phyloP scores from a whole-genome alignment of 2,888 invertebrate species.

The Eudemis profundana region DNA sequence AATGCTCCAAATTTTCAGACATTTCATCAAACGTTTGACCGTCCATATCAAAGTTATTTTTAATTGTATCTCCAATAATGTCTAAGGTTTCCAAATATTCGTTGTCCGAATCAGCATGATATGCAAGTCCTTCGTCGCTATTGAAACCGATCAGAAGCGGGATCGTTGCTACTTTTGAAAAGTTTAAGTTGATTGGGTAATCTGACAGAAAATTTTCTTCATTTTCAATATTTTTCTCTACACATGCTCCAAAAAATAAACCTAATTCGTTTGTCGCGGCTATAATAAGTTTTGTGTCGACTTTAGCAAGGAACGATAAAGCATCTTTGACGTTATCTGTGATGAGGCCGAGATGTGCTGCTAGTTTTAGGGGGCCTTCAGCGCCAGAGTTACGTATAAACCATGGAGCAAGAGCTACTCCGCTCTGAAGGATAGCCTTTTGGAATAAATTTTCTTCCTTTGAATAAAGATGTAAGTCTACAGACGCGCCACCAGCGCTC shows the following conservation, averaged over 20 bases:
- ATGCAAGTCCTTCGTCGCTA: slow-evolving; percentile 18
- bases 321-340: slow-evolving; percentile 17
- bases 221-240: slow-evolving; percentile 6
- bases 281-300: slow-evolving; percentile 26
- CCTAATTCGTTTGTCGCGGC: slow-evolving; percentile 19
- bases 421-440: slow-evolving; percentile 42
- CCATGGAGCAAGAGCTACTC: slow-evolving; percentile 9
- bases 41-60: slow-evolving; percentile 45
- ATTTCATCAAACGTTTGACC: slow-evolving; percentile 47
- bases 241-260: slow-evolving; percentile 20
- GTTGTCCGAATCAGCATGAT: neutral
- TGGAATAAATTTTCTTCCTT: slow-evolving; percentile 38
- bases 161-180: slow-evolving; percentile 18
- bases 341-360: slow-evolving; percentile 18
- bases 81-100: slow-evolving; percentile 19
- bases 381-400: slow-evolving; percentile 1
- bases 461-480: slow-evolving; percentile 58
- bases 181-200: slow-evolving; percentile 20
- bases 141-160: slow-evolving; percentile 30
- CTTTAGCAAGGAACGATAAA: slow-evolving; percentile 20
- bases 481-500: slow-evolving; percentile 66
- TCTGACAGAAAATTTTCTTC: slow-evolving; percentile 16
- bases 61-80: slow-evolving; percentile 10
- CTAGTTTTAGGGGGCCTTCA: slow-evolving; percentile 27
- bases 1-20: slow-evolving; percentile 48